Evolutionary conservation across 2,888 invertebrate species (phyloP), one percentile per base, ranked within the genome.

Genomic region (Chymomyza caudatula): DNA sequence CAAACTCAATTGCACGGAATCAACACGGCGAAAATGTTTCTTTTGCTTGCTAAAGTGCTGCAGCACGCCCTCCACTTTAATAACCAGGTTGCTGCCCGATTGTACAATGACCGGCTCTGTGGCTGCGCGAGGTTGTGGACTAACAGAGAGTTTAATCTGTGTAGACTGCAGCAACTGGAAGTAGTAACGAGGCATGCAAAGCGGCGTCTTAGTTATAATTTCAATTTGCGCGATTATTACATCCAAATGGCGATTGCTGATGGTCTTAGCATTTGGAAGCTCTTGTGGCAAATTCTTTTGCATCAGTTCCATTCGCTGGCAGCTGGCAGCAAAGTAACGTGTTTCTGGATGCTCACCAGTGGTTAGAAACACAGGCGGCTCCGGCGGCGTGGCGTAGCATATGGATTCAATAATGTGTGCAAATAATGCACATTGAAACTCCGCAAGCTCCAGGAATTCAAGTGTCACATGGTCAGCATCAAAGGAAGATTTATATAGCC

Each of bases 41-140:
- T 94, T 93, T 66, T 92, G 91, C 73, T 92, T 92, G 22, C 94
- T 94, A 58, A 88, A 89, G 76, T 94, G 94, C 78, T 95, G 94
- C 55, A 98, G 93, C 0, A 98, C 97, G 0, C 98, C 98, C 90
- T 98, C 98, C 2, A 98, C 96, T 91, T 97, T 97, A 22, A 98
- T 93, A 0, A 97, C 96, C 66, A 98, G 92, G 76, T 96, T 95
- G 76, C 96, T 95, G 61, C 96, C 95, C 49, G 94, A 93, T 67
- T 95, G 95, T 43, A 98, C 94, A 70, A 95, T 92, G 55, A 97
- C 95, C 54, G 95, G 95, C 78, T 98, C 98, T 0, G 95, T 95
- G 69, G 94, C 92, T 44, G 93, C 93, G 58, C 95, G 91, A 0
- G 96, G 96, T 86, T 96, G 95, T 0, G 96, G 96, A 42, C 95